Percentiles rank a stretch among this genome's conserved stretches.
phyloP scores from a whole-genome alignment of 2,888 invertebrate species.

The Thereva nobilitata region DNA sequence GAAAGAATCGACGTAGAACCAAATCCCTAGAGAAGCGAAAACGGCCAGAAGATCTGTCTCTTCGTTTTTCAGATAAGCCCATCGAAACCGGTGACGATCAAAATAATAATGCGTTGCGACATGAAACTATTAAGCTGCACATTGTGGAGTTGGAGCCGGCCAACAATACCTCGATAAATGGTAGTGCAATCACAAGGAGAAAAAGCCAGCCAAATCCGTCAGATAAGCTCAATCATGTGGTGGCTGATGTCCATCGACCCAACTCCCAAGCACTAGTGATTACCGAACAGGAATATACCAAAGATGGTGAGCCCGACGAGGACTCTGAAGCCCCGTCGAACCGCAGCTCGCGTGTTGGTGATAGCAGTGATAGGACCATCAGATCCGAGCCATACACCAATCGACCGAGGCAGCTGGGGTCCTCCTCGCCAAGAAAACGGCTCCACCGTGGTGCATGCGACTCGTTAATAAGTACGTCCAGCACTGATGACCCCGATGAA shows the following conservation, averaged over 20 bases:
- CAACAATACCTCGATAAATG: slow-evolving; percentile 11
- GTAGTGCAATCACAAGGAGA: neutral
- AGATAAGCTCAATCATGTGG: slow-evolving; percentile 19
- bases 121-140: slow-evolving; percentile 26
- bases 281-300: slow-evolving; percentile 26
- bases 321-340: neutral
- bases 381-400: slow-evolving; percentile 12
- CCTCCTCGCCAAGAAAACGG: slow-evolving; percentile 12
- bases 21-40: slow-evolving; percentile 25
- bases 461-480: slow-evolving; percentile 24
- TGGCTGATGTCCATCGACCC: slow-evolving; percentile 27
- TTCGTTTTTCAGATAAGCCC: neutral
- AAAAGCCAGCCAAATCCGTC: slow-evolving; percentile 3
- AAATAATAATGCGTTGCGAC: slow-evolving; percentile 29
- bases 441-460: slow-evolving; percentile 16
- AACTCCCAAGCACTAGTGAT: slow-evolving; percentile 16
- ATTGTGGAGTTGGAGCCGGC: slow-evolving; percentile 10
- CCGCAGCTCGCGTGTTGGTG: slow-evolving; percentile 20
- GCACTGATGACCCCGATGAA: slow-evolving; percentile 28
- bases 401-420: neutral
- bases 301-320: slow-evolving; percentile 32
- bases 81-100: slow-evolving; percentile 20
- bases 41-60: neutral
- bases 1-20: slow-evolving; percentile 11
- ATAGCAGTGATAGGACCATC: slow-evolving; percentile 31